Base-by-base conservation (phyloP, 2,797 vertebrate genomes). In the Gastrophryne carolinensis region DNA sequence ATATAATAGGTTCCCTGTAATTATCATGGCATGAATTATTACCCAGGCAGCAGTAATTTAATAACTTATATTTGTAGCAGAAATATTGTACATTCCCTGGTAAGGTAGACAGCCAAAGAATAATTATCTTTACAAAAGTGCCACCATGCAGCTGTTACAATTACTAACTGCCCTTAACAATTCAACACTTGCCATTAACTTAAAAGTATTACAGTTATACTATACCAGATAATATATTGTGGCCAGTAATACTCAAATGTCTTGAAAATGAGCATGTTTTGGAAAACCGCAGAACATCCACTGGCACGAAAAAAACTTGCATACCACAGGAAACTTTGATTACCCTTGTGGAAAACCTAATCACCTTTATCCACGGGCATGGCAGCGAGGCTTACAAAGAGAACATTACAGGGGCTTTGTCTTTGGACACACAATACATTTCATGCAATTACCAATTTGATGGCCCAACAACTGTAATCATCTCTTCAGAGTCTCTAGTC, bases 1-100 rank as follows among this genome's bases (percentile, higher is more conserved):
- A 32, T 26, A 66, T n/a, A 44, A 58, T 50, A 58, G 17, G 62
- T 58, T 15, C 53, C 30, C 62, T 23, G 13, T 50, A 66, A 58
- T 74, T 66, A 74, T 74, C 62, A 56, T 64, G 19, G 52, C 37
- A 54, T 74, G 72, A 29, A 27, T 58, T 66, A 74, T 58, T 74
- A 74, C 52, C 27, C 37, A 39, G 37, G 29, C 63, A 74, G 39
- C 53, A 37, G 26, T 39, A 8, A 66, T 67, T 66, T 58, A 50
- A 74, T 21, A 66, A 60, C 62, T 19, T 39, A 34, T 66, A 29
- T 66, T 57, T 50, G 37, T n/a, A 37, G 41, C 17, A 52, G 63
- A 56, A 24, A 75, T 32, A 60, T 19, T 63, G 23, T 60, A 60
- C 60, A 67, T 75, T 75, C n/a, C 58, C 6, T 35, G 62, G 11